Evolutionary conservation across 2,113 vertebrate genomes (phyloP), one percentile per base, ranked within the genome.

Genomic region (Todiramphus saurophagus): DNA sequence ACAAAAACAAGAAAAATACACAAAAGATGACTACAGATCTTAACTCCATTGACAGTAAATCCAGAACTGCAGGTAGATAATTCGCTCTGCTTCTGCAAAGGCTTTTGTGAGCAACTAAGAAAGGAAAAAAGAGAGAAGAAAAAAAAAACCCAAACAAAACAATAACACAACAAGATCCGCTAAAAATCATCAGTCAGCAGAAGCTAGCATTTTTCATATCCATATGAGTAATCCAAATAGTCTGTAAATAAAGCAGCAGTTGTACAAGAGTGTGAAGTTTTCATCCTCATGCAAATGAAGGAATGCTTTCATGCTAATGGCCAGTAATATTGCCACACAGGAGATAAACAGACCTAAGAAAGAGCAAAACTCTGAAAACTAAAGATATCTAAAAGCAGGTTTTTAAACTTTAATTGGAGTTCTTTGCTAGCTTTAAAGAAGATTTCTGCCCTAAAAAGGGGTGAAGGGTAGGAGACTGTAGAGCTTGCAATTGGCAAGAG

Each of bases 101-200:
- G 78, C 74, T 92, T 91, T 92, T 73, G 66, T 79, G 44, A 94
- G 48, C 7, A 1, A 70, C 66, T 51, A 78, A 82, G 62, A 93
- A 91, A 89, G 64, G 51, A 86, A 94, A 59, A 50, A 94, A 58
- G 92, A 93, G 33, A 83, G 83, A 75, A 56, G 2, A 77, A 19
- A 10, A 17, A 59, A 76, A 2, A 5, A 67, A 50, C 44, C 12
- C 28, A 46, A 68, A 35, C n/a, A 46, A 46, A 20, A 46, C 46
- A 51, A 25, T 23, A 24, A 51, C 69, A 73, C 62, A 84, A 86
- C 17, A 89, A 75, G 85, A 92, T 92, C 89, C 62, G 80, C 87
- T 97, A 83, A 90, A 93, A 95, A 89, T 66, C 80, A 89, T 50
- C 80, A 95, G 80, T 96, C 88, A 95, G 92, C 92, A 95, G 85